phyloP scores from a whole-genome alignment of 2,888 invertebrate species.

The Achlya flavicornis region DNA sequence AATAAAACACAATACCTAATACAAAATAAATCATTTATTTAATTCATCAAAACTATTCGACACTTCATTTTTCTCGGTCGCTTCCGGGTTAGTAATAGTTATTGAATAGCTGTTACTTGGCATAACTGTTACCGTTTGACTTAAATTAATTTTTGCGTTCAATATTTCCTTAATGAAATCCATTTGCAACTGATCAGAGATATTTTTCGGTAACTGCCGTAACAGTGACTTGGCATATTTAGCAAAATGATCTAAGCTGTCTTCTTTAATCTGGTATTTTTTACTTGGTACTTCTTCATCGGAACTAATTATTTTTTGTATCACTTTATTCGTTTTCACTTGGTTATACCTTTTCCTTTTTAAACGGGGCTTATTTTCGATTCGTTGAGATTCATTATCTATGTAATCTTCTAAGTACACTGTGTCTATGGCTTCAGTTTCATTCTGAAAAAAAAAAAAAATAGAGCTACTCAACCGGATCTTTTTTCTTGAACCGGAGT shows the following conservation, averaged over 20 bases:
- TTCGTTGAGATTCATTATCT: background rate
- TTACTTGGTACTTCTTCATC: conserved; percentile 20
- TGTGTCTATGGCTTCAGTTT: background rate
- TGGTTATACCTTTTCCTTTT: background rate
- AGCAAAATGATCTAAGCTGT: conserved; percentile 46
- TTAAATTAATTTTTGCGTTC: conserved; percentile 8
- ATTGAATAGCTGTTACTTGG: conserved; percentile 24
- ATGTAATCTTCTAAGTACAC: background rate
- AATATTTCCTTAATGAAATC: conserved; percentile 43
- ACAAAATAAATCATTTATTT: background rate
- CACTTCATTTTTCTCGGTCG: background rate
- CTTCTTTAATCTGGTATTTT: conserved; percentile 18
- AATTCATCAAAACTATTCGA: background rate
- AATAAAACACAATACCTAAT: too few species aligned
- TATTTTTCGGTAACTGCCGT: conserved; percentile 45
- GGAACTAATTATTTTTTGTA: conserved; percentile 20
- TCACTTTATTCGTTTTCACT: background rate
- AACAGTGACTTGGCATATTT: conserved; percentile 48
- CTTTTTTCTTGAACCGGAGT: too few species aligned
- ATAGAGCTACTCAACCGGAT: background rate
- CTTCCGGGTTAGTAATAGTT: conserved; percentile 19
- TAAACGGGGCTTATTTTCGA: background rate
- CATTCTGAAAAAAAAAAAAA: background rate
- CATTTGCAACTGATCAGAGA: conserved; percentile 45
- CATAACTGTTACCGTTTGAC: background rate